Evolutionary conservation across 1,140 invertebrate genomes (phyloP), one percentile per base, ranked within the genome.

Genomic region (Atta texana): DNA sequence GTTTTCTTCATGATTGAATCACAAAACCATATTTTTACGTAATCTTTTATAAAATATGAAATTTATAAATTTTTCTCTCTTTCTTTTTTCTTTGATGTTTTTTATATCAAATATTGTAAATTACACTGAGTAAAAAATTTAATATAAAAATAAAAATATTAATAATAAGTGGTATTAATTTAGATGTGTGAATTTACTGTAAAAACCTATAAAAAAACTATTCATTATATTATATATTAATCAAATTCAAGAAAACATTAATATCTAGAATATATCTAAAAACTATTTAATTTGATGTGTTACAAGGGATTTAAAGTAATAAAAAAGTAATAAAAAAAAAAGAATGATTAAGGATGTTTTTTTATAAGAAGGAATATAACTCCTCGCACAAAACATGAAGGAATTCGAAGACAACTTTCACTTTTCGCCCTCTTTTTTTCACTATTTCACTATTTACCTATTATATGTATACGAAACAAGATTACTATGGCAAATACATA

Each of bases 401-500:
- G 31, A 21, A 78, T 77, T 0, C 16, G 21, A 57, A 44, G 24
- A 53, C 39, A 44, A 72, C 80, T 78, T 71, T 72, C 34, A 39
- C 39, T 57, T 64, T 68, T 12, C 4, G 5, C 34, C 34, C 12
- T 68, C n/a, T 68, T 68, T 68, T 59, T 59, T 75, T 51, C 12
- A 24, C 24, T 24, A 24, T 24, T 24, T 24, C 24, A 24, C 0
- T 24, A 24, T 24, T 24, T 0, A 21, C 18, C 24, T 76, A 31
- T 12, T 14, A 31, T 69, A 66, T 82, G 68, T 71, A 57, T 59
- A 71, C 24, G 57, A 64, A 84, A 84, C 31, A 18, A 84, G 85
- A 87, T 82, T 87, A 87, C 39, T 57, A 24, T 24, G 28, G 53
- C 51, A 61, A 87, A 81, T 24, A 24, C 66, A 84, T 82, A 68